Evolutionary conservation across 2,113 vertebrate genomes (phyloP).

Genomic region (Brienomyrus longianalis): DNA sequence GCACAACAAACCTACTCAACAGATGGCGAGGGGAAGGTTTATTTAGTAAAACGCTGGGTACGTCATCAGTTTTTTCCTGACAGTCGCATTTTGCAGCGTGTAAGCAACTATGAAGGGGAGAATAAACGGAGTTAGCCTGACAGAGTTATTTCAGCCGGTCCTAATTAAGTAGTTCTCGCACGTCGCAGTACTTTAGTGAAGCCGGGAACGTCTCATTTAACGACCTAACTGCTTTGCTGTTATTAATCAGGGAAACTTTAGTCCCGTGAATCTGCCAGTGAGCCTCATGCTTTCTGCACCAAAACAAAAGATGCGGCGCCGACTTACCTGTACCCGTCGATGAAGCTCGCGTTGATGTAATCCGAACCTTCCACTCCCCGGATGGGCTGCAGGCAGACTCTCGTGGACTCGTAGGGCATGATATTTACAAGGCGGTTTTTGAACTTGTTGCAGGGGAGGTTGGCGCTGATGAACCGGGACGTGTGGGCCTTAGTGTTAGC

Average conservation of each 20-base stretch:
- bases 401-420: conserved; percentile 97
- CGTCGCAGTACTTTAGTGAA: not conserved
- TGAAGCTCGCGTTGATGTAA: conserved; percentile 97
- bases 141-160: not conserved
- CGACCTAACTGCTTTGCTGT: not conserved
- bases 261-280: not conserved
- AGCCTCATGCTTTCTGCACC: not conserved
- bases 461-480: conserved; percentile 96
- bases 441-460: conserved; percentile 99
- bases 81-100: conserved; percentile 1
- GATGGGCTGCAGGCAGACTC: conserved; percentile 93
- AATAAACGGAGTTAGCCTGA: not conserved
- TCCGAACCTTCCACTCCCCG: conserved; percentile 95
- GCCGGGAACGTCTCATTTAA: not conserved
- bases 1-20: conserved; percentile 8
- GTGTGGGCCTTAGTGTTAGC: conserved; percentile 97
- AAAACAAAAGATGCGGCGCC: not conserved
- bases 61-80: conserved; percentile 11
- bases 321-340: conserved; percentile 91
- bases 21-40: not conserved
- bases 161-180: not conserved
- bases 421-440: conserved; percentile 99
- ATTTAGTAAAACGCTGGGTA: not conserved
- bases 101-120: conserved; percentile 16
- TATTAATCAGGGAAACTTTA: not conserved